A percentile compares a stretch with the other conserved stretches of the same genome.
These are phyloP conservation scores for Nannobrachium achirus DNA, from an alignment of 2,113 vertebrate genomes.

Conservation along the genomic window DNA sequence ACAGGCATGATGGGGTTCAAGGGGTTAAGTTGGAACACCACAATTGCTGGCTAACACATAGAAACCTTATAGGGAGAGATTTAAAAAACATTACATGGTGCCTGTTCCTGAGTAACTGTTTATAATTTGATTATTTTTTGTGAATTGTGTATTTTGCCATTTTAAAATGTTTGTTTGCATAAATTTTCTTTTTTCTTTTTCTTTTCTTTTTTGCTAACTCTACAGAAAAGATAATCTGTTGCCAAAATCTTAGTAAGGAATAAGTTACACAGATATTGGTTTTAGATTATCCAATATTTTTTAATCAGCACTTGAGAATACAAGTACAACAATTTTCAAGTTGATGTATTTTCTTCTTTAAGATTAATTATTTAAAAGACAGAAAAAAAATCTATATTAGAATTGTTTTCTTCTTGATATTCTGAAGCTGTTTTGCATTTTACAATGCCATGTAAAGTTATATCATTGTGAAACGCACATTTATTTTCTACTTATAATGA, in stretches of 20 bases:
- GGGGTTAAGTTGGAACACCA: slow-evolving; percentile 80
- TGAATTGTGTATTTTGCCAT: slow-evolving; percentile 41
- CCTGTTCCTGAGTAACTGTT: slow-evolving; percentile 69
- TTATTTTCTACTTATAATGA: slow-evolving; percentile 44
- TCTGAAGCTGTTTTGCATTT: slow-evolving; percentile 25
- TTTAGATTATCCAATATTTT: slow-evolving; percentile 25
- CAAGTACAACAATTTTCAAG: slow-evolving; percentile 31
- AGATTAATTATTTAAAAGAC: not conserved
- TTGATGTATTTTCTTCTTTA: slow-evolving; percentile 20
- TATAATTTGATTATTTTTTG: slow-evolving; percentile 41
- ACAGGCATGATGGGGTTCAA: no score
- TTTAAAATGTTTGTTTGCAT: slow-evolving; percentile 49
- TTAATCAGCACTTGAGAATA: slow-evolving; percentile 37
- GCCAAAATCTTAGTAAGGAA: slow-evolving; percentile 55
- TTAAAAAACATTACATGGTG: slow-evolving; percentile 70
- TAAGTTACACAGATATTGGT: slow-evolving; percentile 21
- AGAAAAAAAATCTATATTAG: slow-evolving; percentile 7
- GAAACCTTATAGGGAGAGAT: slow-evolving; percentile 69
- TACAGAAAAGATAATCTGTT: slow-evolving; percentile 39
- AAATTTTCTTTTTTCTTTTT: slow-evolving; percentile 41
- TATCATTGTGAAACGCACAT: slow-evolving; percentile 10
- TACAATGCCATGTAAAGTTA: slow-evolving; percentile 19
- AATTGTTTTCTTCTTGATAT: slow-evolving; percentile 30
- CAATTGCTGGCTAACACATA: slow-evolving; percentile 88
- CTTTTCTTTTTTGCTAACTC: slow-evolving; percentile 45